Evolutionary conservation across 2,888 invertebrate species (phyloP).

Genomic region (Watsonalla cultraria): DNA sequence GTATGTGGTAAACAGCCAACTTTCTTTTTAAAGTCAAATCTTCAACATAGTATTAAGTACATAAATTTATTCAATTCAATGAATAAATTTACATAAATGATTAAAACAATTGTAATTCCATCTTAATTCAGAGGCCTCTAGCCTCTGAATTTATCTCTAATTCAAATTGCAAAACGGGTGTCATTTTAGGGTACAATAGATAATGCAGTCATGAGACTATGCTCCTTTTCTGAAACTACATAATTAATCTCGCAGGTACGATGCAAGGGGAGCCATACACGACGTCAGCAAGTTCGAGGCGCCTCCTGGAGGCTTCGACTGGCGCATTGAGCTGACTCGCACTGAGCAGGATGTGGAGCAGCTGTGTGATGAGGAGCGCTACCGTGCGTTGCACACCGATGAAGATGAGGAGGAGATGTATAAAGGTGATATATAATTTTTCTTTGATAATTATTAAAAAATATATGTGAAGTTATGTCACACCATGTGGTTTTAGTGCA

Average conservation of each 20-base stretch:
- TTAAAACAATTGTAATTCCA: no score
- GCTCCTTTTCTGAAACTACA: conserved; percentile 3
- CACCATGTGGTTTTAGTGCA: no score
- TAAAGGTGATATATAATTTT: conserved; percentile 82
- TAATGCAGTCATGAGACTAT: background rate
- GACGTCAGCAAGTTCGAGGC: conserved; percentile 91
- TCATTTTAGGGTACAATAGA: background rate
- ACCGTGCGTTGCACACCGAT: conserved; percentile 91
- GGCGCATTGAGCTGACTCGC: conserved; percentile 81
- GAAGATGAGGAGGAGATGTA: conserved; percentile 93
- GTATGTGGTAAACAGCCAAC: background rate
- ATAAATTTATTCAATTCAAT: no score
- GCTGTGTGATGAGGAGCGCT: conserved; percentile 96
- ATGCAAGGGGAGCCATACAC: conserved; percentile 94
- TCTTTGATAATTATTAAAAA: no score
- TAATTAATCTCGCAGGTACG: conserved; percentile 85
- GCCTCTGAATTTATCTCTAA: no score
- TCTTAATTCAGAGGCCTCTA: no score
- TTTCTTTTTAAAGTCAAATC: background rate
- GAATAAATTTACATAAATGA: no score
- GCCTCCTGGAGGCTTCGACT: conserved; percentile 83
- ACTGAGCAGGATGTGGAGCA: conserved; percentile 91
- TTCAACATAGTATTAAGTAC: no score
- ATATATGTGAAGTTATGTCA: no score
- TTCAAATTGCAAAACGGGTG: no score